phyloP scores from a whole-genome alignment of 2,113 vertebrate genomes.

The Cariama cristata region DNA sequence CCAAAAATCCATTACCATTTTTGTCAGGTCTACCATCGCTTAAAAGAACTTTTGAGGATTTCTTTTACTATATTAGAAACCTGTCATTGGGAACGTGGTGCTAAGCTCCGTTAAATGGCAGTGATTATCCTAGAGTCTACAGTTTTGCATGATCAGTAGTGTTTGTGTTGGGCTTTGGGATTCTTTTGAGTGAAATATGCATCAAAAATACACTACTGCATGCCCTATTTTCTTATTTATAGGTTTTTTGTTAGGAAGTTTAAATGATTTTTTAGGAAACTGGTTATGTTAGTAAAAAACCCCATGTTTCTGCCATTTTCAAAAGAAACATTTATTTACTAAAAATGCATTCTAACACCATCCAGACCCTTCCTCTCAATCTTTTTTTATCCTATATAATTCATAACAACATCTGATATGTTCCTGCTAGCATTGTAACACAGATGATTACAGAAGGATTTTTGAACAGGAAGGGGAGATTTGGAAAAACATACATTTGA shows the following conservation, averaged over 20 bases:
- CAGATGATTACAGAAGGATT: background rate
- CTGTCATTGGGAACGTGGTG: background rate
- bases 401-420: background rate
- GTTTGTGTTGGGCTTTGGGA: background rate
- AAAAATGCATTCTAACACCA: background rate
- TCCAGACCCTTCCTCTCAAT: background rate
- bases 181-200: background rate
- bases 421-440: background rate
- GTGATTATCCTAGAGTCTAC: background rate
- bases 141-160: background rate
- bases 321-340: background rate
- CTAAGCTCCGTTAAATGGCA: background rate
- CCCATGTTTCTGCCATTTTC: background rate
- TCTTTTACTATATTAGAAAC: background rate
- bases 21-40: background rate
- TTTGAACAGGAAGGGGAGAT: background rate
- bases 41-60: background rate
- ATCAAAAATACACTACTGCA: background rate
- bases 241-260: background rate
- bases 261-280: background rate
- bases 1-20: slow-evolving; percentile 61
- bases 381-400: background rate
- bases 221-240: background rate
- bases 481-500: background rate
- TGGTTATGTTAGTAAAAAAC: background rate